Evolutionary conservation across 2,888 invertebrate species (phyloP).

Genomic region (Zhengitettix transpicula): DNA sequence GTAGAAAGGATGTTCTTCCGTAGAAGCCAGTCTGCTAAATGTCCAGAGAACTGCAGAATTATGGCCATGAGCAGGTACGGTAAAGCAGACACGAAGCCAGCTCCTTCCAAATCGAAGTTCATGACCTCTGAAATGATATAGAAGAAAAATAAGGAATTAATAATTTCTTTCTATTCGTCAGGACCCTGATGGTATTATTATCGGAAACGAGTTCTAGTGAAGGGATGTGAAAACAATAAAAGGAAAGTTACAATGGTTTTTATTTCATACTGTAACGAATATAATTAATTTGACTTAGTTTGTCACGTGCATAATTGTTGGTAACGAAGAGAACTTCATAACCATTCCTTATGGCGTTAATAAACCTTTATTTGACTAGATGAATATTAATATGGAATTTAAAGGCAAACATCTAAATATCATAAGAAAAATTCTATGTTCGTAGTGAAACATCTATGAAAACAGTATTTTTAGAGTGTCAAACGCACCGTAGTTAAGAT

Average conservation of each 20-base stretch:
- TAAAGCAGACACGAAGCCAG: constrained; percentile 69
- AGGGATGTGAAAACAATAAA: background rate
- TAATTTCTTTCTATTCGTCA: background rate
- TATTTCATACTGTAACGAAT: no score
- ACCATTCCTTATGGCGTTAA: no score
- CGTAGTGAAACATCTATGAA: no score
- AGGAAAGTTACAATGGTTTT: background rate
- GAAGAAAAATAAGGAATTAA: background rate
- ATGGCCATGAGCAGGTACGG: constrained; percentile 82
- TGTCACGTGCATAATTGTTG: no score
- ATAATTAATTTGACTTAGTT: no score
- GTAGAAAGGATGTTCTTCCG: constrained; percentile 43
- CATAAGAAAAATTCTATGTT: no score
- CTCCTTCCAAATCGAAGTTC: constrained; percentile 54
- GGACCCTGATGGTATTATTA: background rate
- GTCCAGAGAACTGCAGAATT: constrained; percentile 62
- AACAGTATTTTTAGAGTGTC: no score
- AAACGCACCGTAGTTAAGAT: no score
- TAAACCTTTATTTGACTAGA: no score
- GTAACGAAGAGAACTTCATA: no score
- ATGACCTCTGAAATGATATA: constrained; percentile 42
- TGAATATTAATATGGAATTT: no score
- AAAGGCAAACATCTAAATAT: no score
- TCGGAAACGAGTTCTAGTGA: background rate
- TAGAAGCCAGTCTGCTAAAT: constrained; percentile 66